Evolutionary conservation across 2,888 invertebrate species (phyloP), one percentile per base, ranked within the genome.

Genomic region (Myathropa florea): DNA sequence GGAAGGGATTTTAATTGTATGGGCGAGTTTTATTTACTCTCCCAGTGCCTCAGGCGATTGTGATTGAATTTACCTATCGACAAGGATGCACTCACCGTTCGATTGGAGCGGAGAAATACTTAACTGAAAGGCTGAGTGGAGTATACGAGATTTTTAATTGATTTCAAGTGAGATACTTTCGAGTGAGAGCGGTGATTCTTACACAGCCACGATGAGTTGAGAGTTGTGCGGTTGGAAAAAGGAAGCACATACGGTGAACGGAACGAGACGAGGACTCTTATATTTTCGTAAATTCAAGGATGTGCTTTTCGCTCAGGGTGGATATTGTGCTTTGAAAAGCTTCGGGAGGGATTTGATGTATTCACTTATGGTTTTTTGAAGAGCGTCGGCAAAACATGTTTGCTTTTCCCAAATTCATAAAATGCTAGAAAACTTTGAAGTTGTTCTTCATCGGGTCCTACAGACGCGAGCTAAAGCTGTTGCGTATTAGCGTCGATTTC

Each of bases 1-100:
- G 46, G 55, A 39, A 18, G 18, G 61, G 21, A 72, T 63, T 73
- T 83, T 78, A 78, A 68, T 78, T 78, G 61, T 21, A 39, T 6
- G 30, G 33, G 55, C 53, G 28, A 61, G 18, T 30, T 61, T 67
- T 71, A 71, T 77, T 82, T 81, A 76, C 70, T 81, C 68, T 64
- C 30, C 36, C 30, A 60, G 14, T 39, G 36, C n/a, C 21, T 63
- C 57, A 30, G 55, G 65, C 24, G 60, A 14, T 36, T 55, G 36
- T 55, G 59, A 73, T 83, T 83, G 46, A 78, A 72, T 83, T 68
- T 73, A 61, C 53, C 30, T 57, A 36, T 61, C 55, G 55, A 7
- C 33, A 10, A 26, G 12, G n/a, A 28, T 39, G n/a, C 39, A 36
- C 18, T 46, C 46, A 18, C 18, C 18, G 18, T 7, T 18, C 46